Percentiles rank a stretch among this genome's conserved stretches.
Evolutionary conservation across 2,113 vertebrate genomes (phyloP).

Genomic region (Mesitornis unicolor): DNA sequence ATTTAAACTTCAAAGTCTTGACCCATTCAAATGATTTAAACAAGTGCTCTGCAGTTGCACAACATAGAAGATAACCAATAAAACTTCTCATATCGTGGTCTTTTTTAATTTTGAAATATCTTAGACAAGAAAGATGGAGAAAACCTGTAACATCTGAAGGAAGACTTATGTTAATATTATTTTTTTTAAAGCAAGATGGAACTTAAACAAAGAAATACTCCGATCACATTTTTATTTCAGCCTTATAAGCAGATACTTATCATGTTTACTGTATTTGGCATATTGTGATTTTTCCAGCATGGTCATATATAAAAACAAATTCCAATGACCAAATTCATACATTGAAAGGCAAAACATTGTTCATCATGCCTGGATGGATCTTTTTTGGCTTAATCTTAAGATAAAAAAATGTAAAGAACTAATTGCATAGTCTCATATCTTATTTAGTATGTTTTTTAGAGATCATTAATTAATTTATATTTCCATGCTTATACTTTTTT

Average conservation of each 20-base stretch:
- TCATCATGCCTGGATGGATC: not conserved
- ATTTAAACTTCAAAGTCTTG: conserved; percentile 52
- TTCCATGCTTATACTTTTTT: not conserved
- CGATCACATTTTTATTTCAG: not conserved
- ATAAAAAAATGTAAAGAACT: not conserved
- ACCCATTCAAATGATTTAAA: conserved; percentile 21
- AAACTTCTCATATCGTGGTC: not conserved
- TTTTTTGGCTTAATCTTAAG: not conserved
- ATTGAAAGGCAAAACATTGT: not conserved
- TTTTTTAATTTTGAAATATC: not conserved
- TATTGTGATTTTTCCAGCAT: not conserved
- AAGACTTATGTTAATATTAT: too few relatives aligned
- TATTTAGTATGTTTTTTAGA: not conserved
- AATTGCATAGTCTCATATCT: not conserved
- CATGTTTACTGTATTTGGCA: not conserved
- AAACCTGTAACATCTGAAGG: not conserved
- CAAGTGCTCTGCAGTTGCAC: conserved; percentile 1
- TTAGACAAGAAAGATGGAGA: not conserved
- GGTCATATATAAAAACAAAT: not conserved
- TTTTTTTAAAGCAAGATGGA: not conserved
- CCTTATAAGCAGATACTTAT: not conserved
- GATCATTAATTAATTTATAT: not conserved
- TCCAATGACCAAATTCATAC: not conserved
- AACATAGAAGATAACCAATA: not conserved
- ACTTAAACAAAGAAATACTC: not conserved